Conservation (phyloP, 30 jellyfish, hydroid and myxozoan genomes). For the Hydra vulgaris region DNA sequence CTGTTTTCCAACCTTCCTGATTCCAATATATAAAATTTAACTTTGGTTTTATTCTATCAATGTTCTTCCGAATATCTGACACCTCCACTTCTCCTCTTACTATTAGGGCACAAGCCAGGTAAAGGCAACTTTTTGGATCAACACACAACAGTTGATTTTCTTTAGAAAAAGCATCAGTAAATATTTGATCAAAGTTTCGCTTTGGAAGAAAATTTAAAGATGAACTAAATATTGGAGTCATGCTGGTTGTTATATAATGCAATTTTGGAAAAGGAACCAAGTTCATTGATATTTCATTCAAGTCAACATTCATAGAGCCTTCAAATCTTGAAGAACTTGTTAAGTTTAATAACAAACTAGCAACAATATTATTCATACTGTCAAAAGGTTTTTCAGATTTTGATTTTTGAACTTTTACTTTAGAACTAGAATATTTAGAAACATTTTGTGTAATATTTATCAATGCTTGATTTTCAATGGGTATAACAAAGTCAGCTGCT, state of each 20-base stretch:
- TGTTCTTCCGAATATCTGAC: constrained; percentile 75
- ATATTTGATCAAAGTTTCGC: constrained; percentile 72
- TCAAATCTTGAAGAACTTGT: constrained; percentile 89
- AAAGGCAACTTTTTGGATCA: constrained; percentile 66
- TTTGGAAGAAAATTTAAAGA: constrained; percentile 53
- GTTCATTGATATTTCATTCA: constrained; percentile 78
- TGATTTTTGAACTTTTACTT: neutral
- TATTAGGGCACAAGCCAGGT: constrained; percentile 79
- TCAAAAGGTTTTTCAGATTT: constrained; percentile 59
- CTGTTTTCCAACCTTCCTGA: constrained; percentile 94
- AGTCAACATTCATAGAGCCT: constrained; percentile 79
- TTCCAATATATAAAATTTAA: constrained; percentile 73
- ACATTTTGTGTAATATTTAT: constrained; percentile 46
- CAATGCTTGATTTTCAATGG: constrained; percentile 88
- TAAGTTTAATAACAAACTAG: constrained; percentile 53
- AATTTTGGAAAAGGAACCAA: constrained; percentile 88
- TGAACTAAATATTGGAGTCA: constrained; percentile 71
- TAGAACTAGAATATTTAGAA: neutral
- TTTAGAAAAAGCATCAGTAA: constrained; percentile 80
- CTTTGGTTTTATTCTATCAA: constrained; percentile 59
- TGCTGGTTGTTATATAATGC: constrained; percentile 79
- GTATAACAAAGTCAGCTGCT: constrained; percentile 69
- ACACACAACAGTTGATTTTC: constrained; percentile 67
- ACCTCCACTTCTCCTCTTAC: constrained; percentile 86
- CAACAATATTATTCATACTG: constrained; percentile 70